Evolutionary conservation across 2,797 vertebrate species (phyloP).

Genomic region (Neosilurus mollespiculum): DNA sequence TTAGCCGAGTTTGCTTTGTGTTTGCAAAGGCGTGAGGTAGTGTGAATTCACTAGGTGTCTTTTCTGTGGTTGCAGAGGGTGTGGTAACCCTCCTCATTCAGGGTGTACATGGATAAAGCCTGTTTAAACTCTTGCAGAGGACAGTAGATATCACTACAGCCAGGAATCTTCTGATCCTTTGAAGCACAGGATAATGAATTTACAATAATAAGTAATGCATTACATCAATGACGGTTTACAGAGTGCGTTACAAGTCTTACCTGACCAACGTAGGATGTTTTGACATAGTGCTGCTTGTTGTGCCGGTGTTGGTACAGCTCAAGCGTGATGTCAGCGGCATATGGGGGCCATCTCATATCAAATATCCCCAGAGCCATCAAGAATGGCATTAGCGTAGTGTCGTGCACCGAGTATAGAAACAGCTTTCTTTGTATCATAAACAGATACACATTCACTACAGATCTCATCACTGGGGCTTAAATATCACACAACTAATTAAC

Average conservation of each 20-base stretch:
- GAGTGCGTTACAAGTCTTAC: conserved; percentile 63
- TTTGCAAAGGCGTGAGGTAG: conserved; percentile 13
- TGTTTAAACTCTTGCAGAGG: conserved; percentile 85
- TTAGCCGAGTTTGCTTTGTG: neutral
- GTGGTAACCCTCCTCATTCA: conserved; percentile 76
- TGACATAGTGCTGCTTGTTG: conserved; percentile 84
- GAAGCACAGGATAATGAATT: conserved; percentile 35
- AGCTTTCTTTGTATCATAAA: conserved; percentile 81
- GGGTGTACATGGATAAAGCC: conserved; percentile 70
- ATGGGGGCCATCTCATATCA: conserved; percentile 89
- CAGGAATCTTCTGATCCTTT: conserved; percentile 83
- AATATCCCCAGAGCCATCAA: conserved; percentile 87
- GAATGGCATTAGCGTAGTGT: conserved; percentile 85
- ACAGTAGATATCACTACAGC: conserved; percentile 85
- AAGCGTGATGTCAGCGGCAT: conserved; percentile 83
- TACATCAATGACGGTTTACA: neutral
- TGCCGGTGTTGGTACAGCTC: conserved; percentile 83
- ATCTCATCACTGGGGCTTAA: neutral
- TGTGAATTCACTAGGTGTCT: conserved; percentile 55
- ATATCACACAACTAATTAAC: too few relatives aligned
- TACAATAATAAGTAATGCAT: neutral
- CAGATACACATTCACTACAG: neutral
- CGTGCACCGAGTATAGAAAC: conserved; percentile 87
- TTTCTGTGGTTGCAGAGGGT: conserved; percentile 71
- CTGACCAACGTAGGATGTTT: conserved; percentile 82